Evolutionary conservation across 2,797 vertebrate genomes (phyloP).

Genomic region (Ctenosaura bakeri): DNA sequence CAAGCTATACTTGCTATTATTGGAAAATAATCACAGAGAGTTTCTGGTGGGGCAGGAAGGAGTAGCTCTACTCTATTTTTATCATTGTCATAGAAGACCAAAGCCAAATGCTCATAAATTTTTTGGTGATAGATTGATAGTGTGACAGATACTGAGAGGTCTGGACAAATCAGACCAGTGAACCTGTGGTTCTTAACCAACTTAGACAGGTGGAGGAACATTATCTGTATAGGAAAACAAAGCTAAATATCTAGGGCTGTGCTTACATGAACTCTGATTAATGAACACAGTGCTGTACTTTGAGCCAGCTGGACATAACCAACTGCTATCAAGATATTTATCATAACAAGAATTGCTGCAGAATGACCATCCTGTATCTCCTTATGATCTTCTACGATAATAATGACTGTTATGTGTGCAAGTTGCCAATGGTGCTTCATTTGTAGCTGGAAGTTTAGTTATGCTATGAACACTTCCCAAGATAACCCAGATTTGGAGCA

Average conservation of each 20-base stretch:
- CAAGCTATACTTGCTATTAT: not conserved
- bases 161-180: not conserved
- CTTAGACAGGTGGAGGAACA: not conserved
- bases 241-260: conserved; percentile 4
- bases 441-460: not conserved
- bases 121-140: not conserved
- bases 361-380: not conserved
- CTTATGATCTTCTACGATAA: not conserved
- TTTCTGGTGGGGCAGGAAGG: not conserved
- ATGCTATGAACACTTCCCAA: not conserved
- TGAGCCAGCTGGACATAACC: conserved; percentile 15
- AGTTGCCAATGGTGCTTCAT: not conserved
- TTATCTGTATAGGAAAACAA: conserved; percentile 7
- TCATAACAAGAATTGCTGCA: not conserved
- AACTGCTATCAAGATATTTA: not conserved
- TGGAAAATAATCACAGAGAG: not conserved
- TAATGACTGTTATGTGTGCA: not conserved
- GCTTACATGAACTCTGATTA: not conserved
- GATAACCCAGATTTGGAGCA: not conserved
- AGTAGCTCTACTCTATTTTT: conserved; percentile 21
- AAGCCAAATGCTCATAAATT: not conserved
- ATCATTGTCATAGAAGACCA: not conserved
- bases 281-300: not conserved
- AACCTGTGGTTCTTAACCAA: conserved; percentile 2
- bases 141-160: not conserved